Evolutionary conservation across 2,113 vertebrate genomes (phyloP).

Genomic region (Nycticorax nycticorax): DNA sequence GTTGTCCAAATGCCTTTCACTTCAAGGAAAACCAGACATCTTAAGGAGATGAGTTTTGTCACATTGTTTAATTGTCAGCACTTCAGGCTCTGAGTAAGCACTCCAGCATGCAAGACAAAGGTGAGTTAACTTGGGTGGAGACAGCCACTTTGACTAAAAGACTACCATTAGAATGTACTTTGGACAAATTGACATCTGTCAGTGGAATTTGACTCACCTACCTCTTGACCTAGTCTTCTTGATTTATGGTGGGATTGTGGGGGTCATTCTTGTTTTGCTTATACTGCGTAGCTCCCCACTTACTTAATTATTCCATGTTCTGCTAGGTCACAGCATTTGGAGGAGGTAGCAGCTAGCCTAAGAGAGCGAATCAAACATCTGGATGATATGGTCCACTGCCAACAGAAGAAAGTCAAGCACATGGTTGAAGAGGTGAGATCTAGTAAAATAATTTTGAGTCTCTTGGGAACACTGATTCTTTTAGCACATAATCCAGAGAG

Average conservation of each 20-base stretch:
- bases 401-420: slow-evolving; percentile 96
- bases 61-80: not conserved
- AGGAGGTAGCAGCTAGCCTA: slow-evolving; percentile 83
- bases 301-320: not conserved
- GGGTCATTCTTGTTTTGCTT: not conserved
- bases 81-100: slow-evolving; percentile 15
- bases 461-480: not conserved
- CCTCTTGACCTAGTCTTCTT: not conserved
- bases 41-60: not conserved
- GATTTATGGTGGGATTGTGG: not conserved
- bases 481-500: not conserved
- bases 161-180: not conserved
- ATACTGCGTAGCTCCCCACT: not conserved
- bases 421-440: slow-evolving; percentile 96
- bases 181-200: not conserved
- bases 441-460: not conserved
- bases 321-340: slow-evolving; percentile 83
- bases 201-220: not conserved
- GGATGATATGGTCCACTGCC: slow-evolving; percentile 97
- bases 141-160: not conserved
- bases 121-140: slow-evolving; percentile 14
- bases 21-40: not conserved
- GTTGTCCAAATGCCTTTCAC: not conserved
- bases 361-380: slow-evolving; percentile 92
- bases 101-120: not conserved